Conservation (phyloP, 2,888 invertebrate species). For the Lamproptera curius region DNA sequence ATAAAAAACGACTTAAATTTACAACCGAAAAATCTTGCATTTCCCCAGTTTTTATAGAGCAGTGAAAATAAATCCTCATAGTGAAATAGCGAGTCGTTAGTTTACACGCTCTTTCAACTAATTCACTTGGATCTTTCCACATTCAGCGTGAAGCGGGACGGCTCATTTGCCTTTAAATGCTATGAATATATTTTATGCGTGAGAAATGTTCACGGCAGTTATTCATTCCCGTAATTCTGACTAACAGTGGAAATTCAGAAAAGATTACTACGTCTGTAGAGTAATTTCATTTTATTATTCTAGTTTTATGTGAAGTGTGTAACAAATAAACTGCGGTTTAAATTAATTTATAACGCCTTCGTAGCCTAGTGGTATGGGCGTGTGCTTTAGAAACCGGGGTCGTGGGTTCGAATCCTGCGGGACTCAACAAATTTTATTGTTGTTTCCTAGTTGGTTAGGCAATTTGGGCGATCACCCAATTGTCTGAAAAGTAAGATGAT, state of each 20-base stretch:
- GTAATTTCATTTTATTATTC: not conserved
- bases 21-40: too few relatives aligned
- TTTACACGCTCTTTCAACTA: not conserved
- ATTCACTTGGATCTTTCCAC: conserved; percentile 5
- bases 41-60: too few relatives aligned
- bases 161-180: conserved; percentile 15
- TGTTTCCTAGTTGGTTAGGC: too few relatives aligned
- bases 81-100: not conserved
- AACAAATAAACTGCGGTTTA: not conserved
- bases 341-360: not conserved
- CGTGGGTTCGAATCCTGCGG: too few relatives aligned
- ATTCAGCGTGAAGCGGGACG: conserved; percentile 4
- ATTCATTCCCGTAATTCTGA: conserved; percentile 11
- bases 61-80: too few relatives aligned
- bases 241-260: conserved; percentile 1
- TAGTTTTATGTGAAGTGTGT: not conserved
- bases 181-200: conserved; percentile 14
- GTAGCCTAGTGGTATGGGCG: too few relatives aligned
- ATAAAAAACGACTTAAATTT: not conserved
- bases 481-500: too few relatives aligned
- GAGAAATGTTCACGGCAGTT: not conserved
- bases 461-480: too few relatives aligned
- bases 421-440: too few relatives aligned
- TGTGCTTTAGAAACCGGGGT: too few relatives aligned
- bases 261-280: not conserved